These are phyloP conservation scores for Sarcoramphus papa DNA, from an alignment of 2,797 vertebrate genomes.

Conservation along the genomic window DNA sequence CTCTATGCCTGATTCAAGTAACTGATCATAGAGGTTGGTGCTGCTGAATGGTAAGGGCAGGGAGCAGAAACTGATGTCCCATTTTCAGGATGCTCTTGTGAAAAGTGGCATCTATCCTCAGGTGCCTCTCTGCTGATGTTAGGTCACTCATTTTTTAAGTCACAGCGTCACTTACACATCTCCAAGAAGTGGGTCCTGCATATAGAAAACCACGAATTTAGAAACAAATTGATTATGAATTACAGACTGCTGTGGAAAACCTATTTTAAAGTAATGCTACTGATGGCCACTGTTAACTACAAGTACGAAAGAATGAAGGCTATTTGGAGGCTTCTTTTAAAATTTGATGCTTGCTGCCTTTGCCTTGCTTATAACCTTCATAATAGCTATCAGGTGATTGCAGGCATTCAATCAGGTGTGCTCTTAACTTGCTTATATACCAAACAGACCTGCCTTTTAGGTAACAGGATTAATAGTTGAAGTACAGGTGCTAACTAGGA, in stretches of 20 bases:
- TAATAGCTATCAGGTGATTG: background rate
- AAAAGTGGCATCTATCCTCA: background rate
- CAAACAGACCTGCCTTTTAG: conserved; percentile 16
- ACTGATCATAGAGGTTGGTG: background rate
- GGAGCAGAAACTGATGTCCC: background rate
- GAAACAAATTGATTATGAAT: background rate
- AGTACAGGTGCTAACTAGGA: background rate
- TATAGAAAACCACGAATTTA: background rate
- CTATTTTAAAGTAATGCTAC: background rate
- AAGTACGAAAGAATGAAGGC: background rate
- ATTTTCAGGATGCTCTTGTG: background rate
- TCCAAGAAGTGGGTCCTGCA: background rate
- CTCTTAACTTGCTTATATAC: background rate
- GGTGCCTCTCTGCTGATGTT: background rate
- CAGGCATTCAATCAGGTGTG: background rate
- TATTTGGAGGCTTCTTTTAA: background rate
- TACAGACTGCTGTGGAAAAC: background rate
- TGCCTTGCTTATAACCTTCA: background rate
- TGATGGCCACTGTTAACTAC: background rate
- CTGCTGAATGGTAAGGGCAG: background rate
- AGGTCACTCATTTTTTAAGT: background rate
- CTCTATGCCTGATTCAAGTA: background rate
- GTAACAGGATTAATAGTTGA: background rate
- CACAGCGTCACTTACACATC: background rate
- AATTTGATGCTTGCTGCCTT: background rate